Base-by-base conservation (phyloP, 64 coral and sea anemone genomes). In the Acropora yongei region DNA sequence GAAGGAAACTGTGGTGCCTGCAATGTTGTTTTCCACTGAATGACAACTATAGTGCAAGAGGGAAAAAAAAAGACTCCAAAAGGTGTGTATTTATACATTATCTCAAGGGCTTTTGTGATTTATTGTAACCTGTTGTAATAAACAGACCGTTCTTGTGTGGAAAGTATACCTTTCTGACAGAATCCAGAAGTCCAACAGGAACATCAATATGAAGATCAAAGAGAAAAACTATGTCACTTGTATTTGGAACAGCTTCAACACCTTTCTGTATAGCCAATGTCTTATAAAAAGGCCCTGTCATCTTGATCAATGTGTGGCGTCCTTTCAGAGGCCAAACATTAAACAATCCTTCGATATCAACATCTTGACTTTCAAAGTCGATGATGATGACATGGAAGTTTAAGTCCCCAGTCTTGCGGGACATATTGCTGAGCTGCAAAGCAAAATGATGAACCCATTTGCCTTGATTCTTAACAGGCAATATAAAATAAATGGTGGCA, bases 121-220 rank as follows among this genome's bases (percentile, higher is more conserved):
- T 30, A 30, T 30, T 30, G 30, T 30, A 30, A 30, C 30, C 30
- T 30, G 30, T 30, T 30, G 30, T 30, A 30, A 30, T 30, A 30
- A 30, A 30, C 30, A 30, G 30, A 30, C 30, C 51, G 4, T 55
- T 55, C 51, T 14, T 66, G 10, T 30, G 30, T 30, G 30, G 30
- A 11, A 3, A 44, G 7, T 18, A 60, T 44, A 89, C 87, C 87
- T 89, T 89, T 43, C 87, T 17, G 41, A 89, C 60, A 68, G 74
- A 46, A 45, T 89, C 87, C 51, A 89, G 4, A 1, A 89, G 18
- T 60, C 76, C 73, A 46, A 63, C 65, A 13, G 87, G 73, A 68
- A 89, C 76, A 78, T 89, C 87, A 65, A 89, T 58, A 47, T 89
- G 87, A 48, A 89, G 74, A 63, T 89, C 87, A 76, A 78, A 76